These are phyloP conservation scores for Zenarchopterus dispar DNA, from an alignment of 2,797 vertebrate species.

Conservation along the genomic window DNA sequence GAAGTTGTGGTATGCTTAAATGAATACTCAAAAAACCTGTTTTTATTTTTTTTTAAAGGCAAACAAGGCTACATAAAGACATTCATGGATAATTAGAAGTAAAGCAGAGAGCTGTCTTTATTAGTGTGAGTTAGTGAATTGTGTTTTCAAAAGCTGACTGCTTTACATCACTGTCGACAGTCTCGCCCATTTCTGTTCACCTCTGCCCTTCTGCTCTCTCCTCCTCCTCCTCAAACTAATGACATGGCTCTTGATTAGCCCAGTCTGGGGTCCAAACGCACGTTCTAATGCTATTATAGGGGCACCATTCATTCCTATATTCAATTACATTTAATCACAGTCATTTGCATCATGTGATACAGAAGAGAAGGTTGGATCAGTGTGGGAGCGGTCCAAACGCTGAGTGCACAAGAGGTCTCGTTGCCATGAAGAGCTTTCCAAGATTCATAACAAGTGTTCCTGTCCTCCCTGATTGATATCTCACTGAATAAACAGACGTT, in stretches of 20 bases:
- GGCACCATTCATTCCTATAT: constrained; percentile 84
- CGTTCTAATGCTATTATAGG: constrained; percentile 79
- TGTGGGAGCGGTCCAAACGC: constrained; percentile 41
- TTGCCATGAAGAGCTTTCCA: constrained; percentile 28
- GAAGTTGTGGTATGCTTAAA: too few relatives aligned
- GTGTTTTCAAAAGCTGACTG: constrained; percentile 60
- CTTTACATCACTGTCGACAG: constrained; percentile 64
- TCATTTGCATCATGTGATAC: constrained; percentile 83
- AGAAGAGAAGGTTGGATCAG: constrained; percentile 39
- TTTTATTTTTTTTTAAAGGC: neutral
- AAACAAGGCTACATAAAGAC: neutral
- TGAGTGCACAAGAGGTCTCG: constrained; percentile 23
- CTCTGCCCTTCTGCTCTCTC: constrained; percentile 35
- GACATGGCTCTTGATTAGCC: constrained; percentile 71
- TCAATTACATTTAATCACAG: constrained; percentile 84
- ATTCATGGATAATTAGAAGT: constrained; percentile 3
- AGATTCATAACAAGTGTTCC: constrained; percentile 24
- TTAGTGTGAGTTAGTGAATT: constrained; percentile 13
- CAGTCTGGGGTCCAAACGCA: constrained; percentile 62
- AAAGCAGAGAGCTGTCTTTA: neutral
- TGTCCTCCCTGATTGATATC: constrained; percentile 35
- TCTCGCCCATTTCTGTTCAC: constrained; percentile 39
- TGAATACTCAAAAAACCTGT: too few relatives aligned
- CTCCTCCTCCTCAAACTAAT: constrained; percentile 57
- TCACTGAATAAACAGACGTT: constrained; percentile 10